Percentiles rank a stretch among this genome's conserved stretches.
These are phyloP conservation scores for Laothoe populi DNA, from an alignment of 2,888 invertebrate genomes.

Conservation along the genomic window DNA sequence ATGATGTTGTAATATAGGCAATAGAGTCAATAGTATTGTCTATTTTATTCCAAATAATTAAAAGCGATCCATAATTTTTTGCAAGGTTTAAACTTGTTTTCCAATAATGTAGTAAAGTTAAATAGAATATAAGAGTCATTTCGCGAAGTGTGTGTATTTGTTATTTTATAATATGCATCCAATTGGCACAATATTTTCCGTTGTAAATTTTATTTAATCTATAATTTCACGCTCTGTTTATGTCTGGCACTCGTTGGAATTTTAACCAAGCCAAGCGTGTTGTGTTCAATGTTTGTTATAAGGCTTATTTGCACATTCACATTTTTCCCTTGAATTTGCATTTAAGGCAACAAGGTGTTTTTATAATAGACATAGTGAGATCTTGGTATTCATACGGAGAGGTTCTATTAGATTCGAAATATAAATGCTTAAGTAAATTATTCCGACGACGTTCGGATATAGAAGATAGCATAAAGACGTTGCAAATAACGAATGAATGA, in stretches of 20 bases:
- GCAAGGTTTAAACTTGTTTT: neutral
- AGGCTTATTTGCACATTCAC: constrained; percentile 20
- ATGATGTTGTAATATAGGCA: neutral
- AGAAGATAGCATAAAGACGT: too few relatives aligned
- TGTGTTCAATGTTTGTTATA: constrained; percentile 29
- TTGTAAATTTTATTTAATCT: constrained; percentile 28
- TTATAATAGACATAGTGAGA: too few relatives aligned
- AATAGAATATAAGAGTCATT: neutral
- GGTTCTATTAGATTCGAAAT: too few relatives aligned
- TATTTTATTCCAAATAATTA: neutral
- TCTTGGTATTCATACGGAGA: too few relatives aligned
- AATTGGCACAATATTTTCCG: constrained; percentile 15
- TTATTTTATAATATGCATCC: neutral
- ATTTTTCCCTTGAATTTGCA: neutral
- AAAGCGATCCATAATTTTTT: neutral
- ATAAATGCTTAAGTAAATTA: too few relatives aligned
- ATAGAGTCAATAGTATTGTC: too few relatives aligned
- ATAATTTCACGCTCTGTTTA: constrained; percentile 11
- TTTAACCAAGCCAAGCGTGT: constrained; percentile 22
- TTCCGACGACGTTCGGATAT: too few relatives aligned
- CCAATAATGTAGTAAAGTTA: neutral
- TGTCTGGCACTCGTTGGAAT: constrained; percentile 9
- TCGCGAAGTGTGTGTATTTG: neutral
- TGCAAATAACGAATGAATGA: too few relatives aligned
- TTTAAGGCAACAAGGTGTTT: neutral